Evolutionary conservation across 2,888 invertebrate genomes (phyloP), one percentile per base, ranked within the genome.

Genomic region (Mesodorylaimus sp.): DNA sequence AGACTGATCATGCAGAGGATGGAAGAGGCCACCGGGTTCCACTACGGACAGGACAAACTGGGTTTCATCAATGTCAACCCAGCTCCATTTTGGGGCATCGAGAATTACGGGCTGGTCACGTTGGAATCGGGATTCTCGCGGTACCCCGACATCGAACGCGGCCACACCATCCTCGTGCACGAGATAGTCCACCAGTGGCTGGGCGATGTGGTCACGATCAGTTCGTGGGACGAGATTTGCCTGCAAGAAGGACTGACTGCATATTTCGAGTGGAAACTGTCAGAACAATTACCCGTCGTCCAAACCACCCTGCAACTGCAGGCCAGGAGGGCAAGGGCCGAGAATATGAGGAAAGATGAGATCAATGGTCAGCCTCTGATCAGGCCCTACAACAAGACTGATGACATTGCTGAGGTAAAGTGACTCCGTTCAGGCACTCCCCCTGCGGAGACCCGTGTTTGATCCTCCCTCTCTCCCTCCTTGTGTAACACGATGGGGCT

Each of bases 151-250:
- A 43, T n/a, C 26, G 27, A 39, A 7, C 5, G 7, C 24, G 21
- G 10, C 27, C 7, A 26, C 7, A 16, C 19, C 13, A 43, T 43
- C 19, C 13, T 43, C 5, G 27, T 43, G 13, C 44, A 43, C 44
- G 44, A 43, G 27, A 43, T 43, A 5, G 44, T 43, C 13, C 44
- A 43, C 27, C 44, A 43, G 7, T 43, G 44, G 44, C 44, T 43
- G 5, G 44, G 44, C 44, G 27, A 43, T 19, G 44, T 26, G 13
- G 44, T 26, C 24, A 43, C 44, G 44, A 43, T 43, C 44, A 26
- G 27, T 26, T 5, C 10, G 13, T 43, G 44, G 44, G 44, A 43
- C 27, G 44, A 43, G 21, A 43, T 43, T 43, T 43, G 44, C 27
- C 19, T 43, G 44, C 44, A 43, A 43, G 44, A 43, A 26, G 44